A percentile compares a stretch with the other conserved stretches of the same genome.
These are phyloP conservation scores for Chelon auratus DNA, from an alignment of 2,797 vertebrate genomes.

Conservation along the genomic window DNA sequence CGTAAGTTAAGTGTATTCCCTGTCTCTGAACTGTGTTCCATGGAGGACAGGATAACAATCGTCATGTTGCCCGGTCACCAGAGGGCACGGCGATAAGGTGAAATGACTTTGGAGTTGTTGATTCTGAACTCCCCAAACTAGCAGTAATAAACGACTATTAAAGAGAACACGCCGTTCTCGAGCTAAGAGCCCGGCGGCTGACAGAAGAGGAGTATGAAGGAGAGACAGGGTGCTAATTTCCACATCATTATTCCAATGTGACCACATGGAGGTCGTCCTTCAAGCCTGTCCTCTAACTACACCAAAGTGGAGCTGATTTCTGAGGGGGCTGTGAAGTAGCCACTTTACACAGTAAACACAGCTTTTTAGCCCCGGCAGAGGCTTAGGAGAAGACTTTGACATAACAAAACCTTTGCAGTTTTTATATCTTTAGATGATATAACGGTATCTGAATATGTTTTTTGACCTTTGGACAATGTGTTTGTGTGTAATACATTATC, in stretches of 20 bases:
- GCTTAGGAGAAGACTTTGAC: background rate
- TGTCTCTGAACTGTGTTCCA: conserved; percentile 27
- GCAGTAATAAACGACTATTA: conserved; percentile 51
- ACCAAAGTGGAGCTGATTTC: conserved; percentile 44
- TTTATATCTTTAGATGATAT: background rate
- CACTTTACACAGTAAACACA: conserved; percentile 44
- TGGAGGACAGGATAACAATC: conserved; percentile 50
- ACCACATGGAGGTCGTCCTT: conserved; percentile 49
- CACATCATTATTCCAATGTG: conserved; percentile 62
- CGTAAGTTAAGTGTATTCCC: conserved; percentile 25
- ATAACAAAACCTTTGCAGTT: conserved; percentile 4
- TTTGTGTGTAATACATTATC: background rate
- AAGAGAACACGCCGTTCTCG: conserved; percentile 36
- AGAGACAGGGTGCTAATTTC: conserved; percentile 45
- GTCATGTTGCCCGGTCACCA: conserved; percentile 46
- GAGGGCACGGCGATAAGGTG: conserved; percentile 63
- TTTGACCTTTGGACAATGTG: conserved; percentile 4
- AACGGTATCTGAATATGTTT: background rate
- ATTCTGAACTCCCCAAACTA: conserved; percentile 60
- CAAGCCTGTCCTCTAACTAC: conserved; percentile 53
- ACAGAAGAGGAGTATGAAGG: conserved; percentile 22
- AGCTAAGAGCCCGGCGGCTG: conserved; percentile 18
- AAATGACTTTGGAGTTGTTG: conserved; percentile 59
- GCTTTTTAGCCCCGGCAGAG: conserved; percentile 10
- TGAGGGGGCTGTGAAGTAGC: conserved; percentile 46